Conservation (phyloP, 1,140 invertebrate genomes). For the Megalonaias nervosa region DNA sequence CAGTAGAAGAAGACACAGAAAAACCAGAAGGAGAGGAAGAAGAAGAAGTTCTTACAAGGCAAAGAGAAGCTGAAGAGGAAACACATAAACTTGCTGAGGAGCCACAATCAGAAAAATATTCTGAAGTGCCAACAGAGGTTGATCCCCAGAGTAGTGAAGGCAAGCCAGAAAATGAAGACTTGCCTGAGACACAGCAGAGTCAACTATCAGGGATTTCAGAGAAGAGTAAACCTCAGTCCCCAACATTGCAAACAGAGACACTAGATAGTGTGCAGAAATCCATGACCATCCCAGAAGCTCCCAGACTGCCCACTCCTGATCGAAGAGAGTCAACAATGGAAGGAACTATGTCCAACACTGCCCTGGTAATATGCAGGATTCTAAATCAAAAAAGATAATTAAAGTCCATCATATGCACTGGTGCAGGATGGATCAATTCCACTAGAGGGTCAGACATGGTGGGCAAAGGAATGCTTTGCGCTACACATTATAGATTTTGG, state of each 20-base stretch:
- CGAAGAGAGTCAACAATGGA: slow-evolving; percentile 48
- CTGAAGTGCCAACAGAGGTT: background rate
- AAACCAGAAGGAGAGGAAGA: slow-evolving; percentile 20
- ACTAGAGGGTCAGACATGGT: background rate
- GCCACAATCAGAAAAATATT: background rate
- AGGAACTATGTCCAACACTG: slow-evolving; percentile 57
- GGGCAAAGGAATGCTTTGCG: background rate
- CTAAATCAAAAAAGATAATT: background rate
- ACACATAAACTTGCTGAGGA: background rate
- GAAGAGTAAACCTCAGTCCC: slow-evolving; percentile 29
- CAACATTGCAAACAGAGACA: slow-evolving; percentile 12
- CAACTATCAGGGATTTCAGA: slow-evolving; percentile 28
- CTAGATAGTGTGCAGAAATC: slow-evolving; percentile 10
- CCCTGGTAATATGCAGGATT: slow-evolving; percentile 42
- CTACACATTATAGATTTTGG: too few relatives aligned
- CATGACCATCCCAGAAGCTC: slow-evolving; percentile 40
- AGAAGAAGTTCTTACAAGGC: slow-evolving; percentile 18
- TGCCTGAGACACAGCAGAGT: slow-evolving; percentile 16
- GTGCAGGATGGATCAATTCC: too few relatives aligned
- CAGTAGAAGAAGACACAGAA: background rate
- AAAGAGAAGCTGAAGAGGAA: slow-evolving; percentile 13
- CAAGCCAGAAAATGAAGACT: background rate
- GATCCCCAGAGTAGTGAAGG: background rate
- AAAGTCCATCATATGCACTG: background rate
- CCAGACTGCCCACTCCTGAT: slow-evolving; percentile 56